These are phyloP conservation scores for Naja naja DNA, from an alignment of 2,113 vertebrate genomes.

Conservation along the genomic window DNA sequence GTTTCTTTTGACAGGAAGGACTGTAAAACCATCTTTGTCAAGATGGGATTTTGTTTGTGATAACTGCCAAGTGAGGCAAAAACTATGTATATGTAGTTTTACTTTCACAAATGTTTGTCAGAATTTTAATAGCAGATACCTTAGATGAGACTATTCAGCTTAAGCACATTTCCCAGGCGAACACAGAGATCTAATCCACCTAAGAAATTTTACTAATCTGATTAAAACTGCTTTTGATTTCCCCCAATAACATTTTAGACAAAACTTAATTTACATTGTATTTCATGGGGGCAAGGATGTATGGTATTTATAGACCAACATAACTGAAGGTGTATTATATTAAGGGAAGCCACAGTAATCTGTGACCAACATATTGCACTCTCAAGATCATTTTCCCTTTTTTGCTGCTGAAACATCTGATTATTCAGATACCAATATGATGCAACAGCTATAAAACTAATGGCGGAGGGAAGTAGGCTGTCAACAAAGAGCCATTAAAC, in stretches of 20 bases:
- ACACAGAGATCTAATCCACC: not conserved
- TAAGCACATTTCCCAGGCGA: not conserved
- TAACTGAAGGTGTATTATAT: not conserved
- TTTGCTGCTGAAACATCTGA: conserved; percentile 42
- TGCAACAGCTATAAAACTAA: conserved; percentile 42
- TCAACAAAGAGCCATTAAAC: conserved; percentile 34
- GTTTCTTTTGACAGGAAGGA: not conserved
- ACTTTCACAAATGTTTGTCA: not conserved
- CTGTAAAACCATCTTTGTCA: not conserved
- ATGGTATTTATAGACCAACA: not conserved
- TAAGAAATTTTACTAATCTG: not conserved
- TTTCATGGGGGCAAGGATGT: not conserved
- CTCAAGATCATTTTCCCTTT: not conserved
- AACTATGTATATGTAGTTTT: not conserved
- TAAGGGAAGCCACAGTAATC: not conserved
- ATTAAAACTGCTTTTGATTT: not conserved
- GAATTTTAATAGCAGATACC: not conserved
- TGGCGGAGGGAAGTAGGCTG: conserved; percentile 26
- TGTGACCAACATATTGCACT: not conserved
- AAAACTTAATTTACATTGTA: not conserved
- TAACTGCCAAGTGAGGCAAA: not conserved
- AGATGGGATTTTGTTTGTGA: not conserved
- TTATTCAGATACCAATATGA: conserved; percentile 47
- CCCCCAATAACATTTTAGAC: not conserved
- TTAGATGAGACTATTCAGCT: not conserved